Evolutionary conservation across 2,888 invertebrate species (phyloP), one percentile per base, ranked within the genome.

Genomic region (Geotrupes spiniger): DNA sequence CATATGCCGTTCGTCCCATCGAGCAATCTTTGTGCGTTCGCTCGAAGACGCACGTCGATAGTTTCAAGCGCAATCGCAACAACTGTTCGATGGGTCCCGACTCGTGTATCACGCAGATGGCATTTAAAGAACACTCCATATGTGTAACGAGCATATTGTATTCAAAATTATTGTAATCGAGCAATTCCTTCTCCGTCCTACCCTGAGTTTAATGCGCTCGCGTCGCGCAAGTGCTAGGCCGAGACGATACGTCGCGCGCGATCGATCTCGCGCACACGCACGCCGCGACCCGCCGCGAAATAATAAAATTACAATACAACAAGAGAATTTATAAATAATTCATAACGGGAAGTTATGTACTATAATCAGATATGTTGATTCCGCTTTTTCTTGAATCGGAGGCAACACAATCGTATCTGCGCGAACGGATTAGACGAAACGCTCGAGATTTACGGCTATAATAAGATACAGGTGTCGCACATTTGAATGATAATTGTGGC

Each of bases 271-370:
- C 39, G 42, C 43, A 31, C 42, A 48, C 43, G 48, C 42, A 42
- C 39, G 37, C 37, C 37, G 42, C 37, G 28, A 25, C 14, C 15
- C 45, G 36, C 49, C 42, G 38, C 49, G 44, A 44, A 41, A 21
- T 45, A 49, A 45, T 49, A 49, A 49, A 49, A 45, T 45, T 45
- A 45, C 41, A 49, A 49, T 49, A 45, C 36, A 49, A 49, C 49
- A 49, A 45, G 45, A 45, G 49, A 45, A 46, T 49, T 45, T 42
- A 49, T 49, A 36, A 49, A 49, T 49, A 42, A 49, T 49, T 49
- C 40, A 49, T 45, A 49, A 49, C 45, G 45, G 49, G 49, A 49
- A 49, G 49, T 49, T 41, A 49, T 46, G 42, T 45, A 45, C 41
- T 49, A 45, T 45, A 45, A 45, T 45, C 49, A 49, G 33, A 49